Evolutionary conservation across 2,888 invertebrate species (phyloP).

Genomic region (Lithosia quadra): DNA sequence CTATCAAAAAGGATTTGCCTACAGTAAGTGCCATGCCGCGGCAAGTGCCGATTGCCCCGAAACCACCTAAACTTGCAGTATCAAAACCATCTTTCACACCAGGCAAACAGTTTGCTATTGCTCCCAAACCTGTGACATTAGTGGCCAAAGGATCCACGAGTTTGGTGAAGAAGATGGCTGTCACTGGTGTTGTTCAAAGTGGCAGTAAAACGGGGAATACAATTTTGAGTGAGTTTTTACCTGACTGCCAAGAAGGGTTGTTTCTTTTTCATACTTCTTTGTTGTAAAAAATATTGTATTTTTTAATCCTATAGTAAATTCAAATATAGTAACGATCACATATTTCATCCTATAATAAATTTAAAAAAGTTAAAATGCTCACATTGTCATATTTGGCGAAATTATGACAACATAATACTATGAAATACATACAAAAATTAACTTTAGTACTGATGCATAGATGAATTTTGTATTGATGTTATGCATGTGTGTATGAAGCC

Average conservation of each 20-base stretch:
- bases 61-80: constrained; percentile 46
- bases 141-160: constrained; percentile 55
- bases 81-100: constrained; percentile 26
- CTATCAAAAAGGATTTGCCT: constrained; percentile 53
- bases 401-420: no score
- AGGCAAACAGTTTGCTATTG: constrained; percentile 67
- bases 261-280: no score
- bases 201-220: constrained; percentile 61
- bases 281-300: no score
- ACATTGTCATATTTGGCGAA: no score
- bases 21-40: constrained; percentile 59
- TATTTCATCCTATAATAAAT: no score
- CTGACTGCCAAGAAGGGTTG: no score
- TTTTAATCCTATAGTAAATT: no score
- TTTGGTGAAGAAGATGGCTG: constrained; percentile 64
- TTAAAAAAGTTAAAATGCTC: no score
- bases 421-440: no score
- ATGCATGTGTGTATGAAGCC: background rate
- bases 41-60: constrained; percentile 85
- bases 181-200: constrained; percentile 59
- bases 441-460: no score
- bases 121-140: constrained; percentile 71
- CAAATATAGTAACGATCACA: no score
- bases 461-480: background rate
- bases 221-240: constrained; percentile 73